These are phyloP conservation scores for Drosophila lutescens DNA, from an alignment of 2,888 invertebrate genomes.

Conservation along the genomic window DNA sequence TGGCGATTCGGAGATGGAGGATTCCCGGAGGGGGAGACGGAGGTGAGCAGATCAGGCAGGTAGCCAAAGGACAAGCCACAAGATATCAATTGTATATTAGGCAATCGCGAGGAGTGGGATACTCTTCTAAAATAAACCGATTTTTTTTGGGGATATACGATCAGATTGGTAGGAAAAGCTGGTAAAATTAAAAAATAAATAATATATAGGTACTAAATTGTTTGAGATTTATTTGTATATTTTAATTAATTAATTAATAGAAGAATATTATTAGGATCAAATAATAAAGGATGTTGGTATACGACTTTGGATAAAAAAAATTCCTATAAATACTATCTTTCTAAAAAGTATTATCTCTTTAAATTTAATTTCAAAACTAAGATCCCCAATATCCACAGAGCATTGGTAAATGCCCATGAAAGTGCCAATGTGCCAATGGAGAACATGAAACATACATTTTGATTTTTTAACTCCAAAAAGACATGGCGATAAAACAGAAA, in stretches of 20 bases:
- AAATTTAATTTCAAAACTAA: slow-evolving; percentile 5
- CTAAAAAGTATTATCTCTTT: no score
- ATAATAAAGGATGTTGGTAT: no score
- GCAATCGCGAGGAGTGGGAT: slow-evolving; percentile 3
- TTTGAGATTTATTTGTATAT: no score
- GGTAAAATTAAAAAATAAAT: no score
- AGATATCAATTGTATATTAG: slow-evolving; percentile 29
- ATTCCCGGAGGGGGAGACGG: not conserved
- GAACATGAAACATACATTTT: slow-evolving; percentile 75
- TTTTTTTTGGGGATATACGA: no score
- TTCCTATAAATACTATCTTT: no score
- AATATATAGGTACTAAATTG: no score
- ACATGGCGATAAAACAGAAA: slow-evolving; percentile 32
- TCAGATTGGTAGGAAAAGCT: no score
- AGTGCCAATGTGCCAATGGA: slow-evolving; percentile 73
- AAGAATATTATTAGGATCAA: no score
- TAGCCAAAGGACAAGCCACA: slow-evolving; percentile 43
- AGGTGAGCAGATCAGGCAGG: slow-evolving; percentile 34
- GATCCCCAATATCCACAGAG: slow-evolving; percentile 19
- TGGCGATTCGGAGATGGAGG: not conserved
- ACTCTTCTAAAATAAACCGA: slow-evolving; percentile 1
- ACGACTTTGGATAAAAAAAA: no score
- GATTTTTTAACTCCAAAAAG: slow-evolving; percentile 37
- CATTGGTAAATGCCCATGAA: slow-evolving; percentile 74
- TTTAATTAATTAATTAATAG: no score